Conservation (phyloP, 2,113 vertebrate genomes). For the Cyprinodon brontotheroides region DNA sequence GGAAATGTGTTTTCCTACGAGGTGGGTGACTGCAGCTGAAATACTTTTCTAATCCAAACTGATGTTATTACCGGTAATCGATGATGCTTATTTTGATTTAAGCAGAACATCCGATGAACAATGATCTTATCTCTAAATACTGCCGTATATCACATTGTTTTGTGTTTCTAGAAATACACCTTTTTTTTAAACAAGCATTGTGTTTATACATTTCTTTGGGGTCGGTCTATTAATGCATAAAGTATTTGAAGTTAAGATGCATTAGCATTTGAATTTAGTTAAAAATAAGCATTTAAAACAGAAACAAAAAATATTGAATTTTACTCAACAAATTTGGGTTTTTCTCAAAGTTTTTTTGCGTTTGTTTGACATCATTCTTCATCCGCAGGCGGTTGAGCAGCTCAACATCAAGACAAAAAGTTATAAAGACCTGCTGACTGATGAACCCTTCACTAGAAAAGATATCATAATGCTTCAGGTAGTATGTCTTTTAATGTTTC, state of each 20-base stretch:
- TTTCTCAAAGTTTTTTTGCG: background rate
- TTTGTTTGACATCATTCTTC: conserved; percentile 4
- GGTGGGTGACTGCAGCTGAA: conserved; percentile 73
- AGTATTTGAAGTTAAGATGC: background rate
- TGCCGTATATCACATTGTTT: background rate
- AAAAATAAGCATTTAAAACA: background rate
- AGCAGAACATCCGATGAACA: background rate
- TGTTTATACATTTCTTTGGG: background rate
- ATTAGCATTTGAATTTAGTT: background rate
- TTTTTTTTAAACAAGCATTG: background rate
- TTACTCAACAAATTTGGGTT: background rate
- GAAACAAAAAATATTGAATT: background rate
- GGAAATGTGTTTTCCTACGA: conserved; percentile 95
- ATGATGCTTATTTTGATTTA: conserved; percentile 18
- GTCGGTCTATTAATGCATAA: background rate
- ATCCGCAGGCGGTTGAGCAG: conserved; percentile 84
- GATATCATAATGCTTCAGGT: conserved; percentile 95
- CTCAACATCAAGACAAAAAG: conserved; percentile 96
- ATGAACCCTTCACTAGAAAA: conserved; percentile 90
- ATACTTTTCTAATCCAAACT: background rate
- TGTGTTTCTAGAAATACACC: background rate
- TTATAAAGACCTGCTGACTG: conserved; percentile 91
- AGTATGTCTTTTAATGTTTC: background rate
- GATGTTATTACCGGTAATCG: background rate
- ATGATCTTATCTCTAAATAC: background rate